Percentiles rank a stretch among this genome's conserved stretches.
Evolutionary conservation across 2,113 vertebrate species (phyloP).

Genomic region (Hippocampus abdominalis): DNA sequence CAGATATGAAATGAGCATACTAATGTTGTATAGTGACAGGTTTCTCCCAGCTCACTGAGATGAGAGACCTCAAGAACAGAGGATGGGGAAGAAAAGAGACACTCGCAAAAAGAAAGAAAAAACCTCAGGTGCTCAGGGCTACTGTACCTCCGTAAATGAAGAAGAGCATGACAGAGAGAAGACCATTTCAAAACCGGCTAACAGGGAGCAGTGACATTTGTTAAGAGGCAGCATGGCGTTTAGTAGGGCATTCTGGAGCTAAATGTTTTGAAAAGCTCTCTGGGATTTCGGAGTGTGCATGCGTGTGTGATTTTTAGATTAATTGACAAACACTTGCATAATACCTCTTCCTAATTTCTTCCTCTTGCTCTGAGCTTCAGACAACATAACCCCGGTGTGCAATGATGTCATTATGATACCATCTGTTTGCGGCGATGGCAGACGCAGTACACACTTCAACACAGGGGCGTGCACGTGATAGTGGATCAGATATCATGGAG

Average conservation of each 20-base stretch:
- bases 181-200: conserved; percentile 55
- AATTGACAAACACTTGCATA: conserved; percentile 50
- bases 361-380: conserved; percentile 44
- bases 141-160: conserved; percentile 48
- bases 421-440: conserved; percentile 60
- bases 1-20: conserved; percentile 70
- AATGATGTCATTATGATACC: conserved; percentile 67
- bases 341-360: conserved; percentile 50
- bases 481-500: conserved; percentile 47
- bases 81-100: conserved; percentile 23
- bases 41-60: conserved; percentile 51
- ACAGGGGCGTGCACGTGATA: conserved; percentile 24
- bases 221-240: conserved; percentile 32
- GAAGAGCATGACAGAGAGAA: conserved; percentile 36
- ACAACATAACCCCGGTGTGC: conserved; percentile 63
- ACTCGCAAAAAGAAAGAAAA: conserved; percentile 41
- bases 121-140: conserved; percentile 48
- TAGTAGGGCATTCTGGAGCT: conserved; percentile 25
- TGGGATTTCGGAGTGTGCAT: neutral
- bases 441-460: conserved; percentile 39
- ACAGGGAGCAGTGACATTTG: conserved; percentile 54
- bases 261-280: conserved; percentile 44
- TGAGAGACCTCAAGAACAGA: conserved; percentile 50
- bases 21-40: conserved; percentile 64
- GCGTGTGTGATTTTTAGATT: conserved; percentile 30